Conservation (phyloP, 64 coral and sea anemone genomes). For the Stylophora pistillata region DNA sequence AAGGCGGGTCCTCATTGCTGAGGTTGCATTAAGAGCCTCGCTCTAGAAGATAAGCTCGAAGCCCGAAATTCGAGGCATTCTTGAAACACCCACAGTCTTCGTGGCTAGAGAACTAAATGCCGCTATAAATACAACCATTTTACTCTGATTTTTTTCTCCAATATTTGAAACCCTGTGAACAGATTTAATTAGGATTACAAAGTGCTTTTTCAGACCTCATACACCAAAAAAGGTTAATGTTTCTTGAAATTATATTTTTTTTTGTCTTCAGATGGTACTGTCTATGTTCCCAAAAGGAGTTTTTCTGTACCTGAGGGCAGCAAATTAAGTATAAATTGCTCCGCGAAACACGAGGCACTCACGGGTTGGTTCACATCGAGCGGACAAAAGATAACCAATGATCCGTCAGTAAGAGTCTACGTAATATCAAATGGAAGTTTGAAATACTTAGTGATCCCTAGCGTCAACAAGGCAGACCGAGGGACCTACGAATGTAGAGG, state of each 20-base stretch:
- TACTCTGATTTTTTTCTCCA: too few species aligned
- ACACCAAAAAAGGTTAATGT: not conserved
- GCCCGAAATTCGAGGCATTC: too few species aligned
- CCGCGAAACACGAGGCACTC: slow-evolving; percentile 23
- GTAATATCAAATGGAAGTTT: slow-evolving; percentile 26
- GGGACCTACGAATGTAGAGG: slow-evolving; percentile 61
- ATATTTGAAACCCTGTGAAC: too few species aligned
- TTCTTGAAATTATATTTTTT: not conserved
- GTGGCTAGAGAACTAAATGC: too few species aligned
- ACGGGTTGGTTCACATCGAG: slow-evolving; percentile 47
- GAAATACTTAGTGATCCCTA: slow-evolving; percentile 35
- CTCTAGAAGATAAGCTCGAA: too few species aligned
- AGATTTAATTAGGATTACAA: too few species aligned
- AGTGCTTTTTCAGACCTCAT: too few species aligned
- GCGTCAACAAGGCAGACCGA: slow-evolving; percentile 37
- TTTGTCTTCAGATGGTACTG: slow-evolving; percentile 14
- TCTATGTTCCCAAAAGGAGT: not conserved
- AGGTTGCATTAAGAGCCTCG: too few species aligned
- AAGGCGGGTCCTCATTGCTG: too few species aligned
- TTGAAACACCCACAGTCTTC: too few species aligned
- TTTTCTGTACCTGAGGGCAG: slow-evolving; percentile 15
- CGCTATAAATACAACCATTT: too few species aligned
- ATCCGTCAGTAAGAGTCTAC: slow-evolving; percentile 43
- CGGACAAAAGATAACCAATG: slow-evolving; percentile 19
- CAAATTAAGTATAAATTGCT: slow-evolving; percentile 38